Conservation (phyloP, 1,140 invertebrate species). For the Trichonephila clavata region DNA sequence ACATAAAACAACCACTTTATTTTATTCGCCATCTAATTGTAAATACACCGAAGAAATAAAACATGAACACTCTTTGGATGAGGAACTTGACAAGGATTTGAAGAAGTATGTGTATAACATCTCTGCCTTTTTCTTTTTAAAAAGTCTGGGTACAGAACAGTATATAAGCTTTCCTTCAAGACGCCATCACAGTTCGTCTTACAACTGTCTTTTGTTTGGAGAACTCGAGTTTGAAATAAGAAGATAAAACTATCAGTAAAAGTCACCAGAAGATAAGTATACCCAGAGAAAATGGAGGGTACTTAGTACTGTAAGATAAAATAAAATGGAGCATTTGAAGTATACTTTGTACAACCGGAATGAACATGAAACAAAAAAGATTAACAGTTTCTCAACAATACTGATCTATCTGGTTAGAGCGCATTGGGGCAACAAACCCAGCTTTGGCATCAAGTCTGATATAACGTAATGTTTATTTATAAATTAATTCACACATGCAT, state of each 20-base stretch:
- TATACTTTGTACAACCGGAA: slow-evolving; percentile 53
- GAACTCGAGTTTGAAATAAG: not conserved
- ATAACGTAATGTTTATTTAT: not conserved
- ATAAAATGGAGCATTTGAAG: slow-evolving; percentile 42
- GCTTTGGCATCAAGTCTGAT: slow-evolving; percentile 35
- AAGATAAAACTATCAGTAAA: not conserved
- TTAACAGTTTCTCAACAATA: slow-evolving; percentile 49
- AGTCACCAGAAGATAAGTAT: not conserved
- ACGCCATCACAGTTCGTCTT: slow-evolving; percentile 22
- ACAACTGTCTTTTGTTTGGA: not conserved
- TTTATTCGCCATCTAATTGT: slow-evolving; percentile 41
- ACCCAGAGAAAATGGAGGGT: not conserved
- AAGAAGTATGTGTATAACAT: slow-evolving; percentile 49
- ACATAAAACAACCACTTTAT: slow-evolving; percentile 51
- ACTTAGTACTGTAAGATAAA: not conserved
- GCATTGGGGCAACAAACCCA: not conserved
- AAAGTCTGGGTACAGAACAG: not conserved
- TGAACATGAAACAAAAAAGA: slow-evolving; percentile 32
- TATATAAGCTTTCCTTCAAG: not conserved
- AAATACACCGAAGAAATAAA: slow-evolving; percentile 61
- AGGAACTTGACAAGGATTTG: slow-evolving; percentile 75
- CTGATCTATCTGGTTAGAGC: slow-evolving; percentile 29
- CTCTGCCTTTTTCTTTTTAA: not conserved
- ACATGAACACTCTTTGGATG: slow-evolving; percentile 74
- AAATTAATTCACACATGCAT: not conserved